Percentiles rank a stretch among this genome's conserved stretches.
phyloP scores from a whole-genome alignment of 2,797 vertebrate genomes.

The Falco rusticolus region DNA sequence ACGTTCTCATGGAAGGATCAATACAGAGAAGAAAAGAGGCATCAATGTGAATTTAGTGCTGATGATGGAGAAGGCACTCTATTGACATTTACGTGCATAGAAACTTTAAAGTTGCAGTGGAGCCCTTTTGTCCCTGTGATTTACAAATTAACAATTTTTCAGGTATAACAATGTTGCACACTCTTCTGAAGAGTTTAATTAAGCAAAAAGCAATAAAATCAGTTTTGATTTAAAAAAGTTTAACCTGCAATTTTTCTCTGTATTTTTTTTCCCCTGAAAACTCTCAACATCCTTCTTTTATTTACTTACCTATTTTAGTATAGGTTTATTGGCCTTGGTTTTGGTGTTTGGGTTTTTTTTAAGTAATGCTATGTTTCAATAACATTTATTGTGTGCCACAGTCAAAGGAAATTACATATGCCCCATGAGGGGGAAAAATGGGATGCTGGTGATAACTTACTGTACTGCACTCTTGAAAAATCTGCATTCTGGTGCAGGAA shows the following conservation, averaged over 20 bases:
- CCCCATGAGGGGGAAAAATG: background rate
- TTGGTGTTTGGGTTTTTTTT: background rate
- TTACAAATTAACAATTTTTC: slow-evolving; percentile 83
- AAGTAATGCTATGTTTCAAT: slow-evolving; percentile 23
- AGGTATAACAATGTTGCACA: slow-evolving; percentile 73
- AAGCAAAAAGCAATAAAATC: slow-evolving; percentile 76
- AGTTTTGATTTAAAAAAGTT: slow-evolving; percentile 61
- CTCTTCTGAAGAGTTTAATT: slow-evolving; percentile 78
- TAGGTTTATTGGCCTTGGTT: background rate
- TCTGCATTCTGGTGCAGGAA: slow-evolving; percentile 18
- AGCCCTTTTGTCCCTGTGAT: slow-evolving; percentile 91
- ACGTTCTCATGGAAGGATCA: slow-evolving; percentile 99
- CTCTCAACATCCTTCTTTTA: slow-evolving; percentile 3
- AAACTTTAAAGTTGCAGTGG: slow-evolving; percentile 85
- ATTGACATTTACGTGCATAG: slow-evolving; percentile 91
- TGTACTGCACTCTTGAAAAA: slow-evolving; percentile 31
- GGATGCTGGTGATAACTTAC: background rate
- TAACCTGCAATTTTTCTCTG: slow-evolving; percentile 39
- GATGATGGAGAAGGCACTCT: slow-evolving; percentile 97
- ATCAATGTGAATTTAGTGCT: slow-evolving; percentile 99
- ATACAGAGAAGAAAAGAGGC: slow-evolving; percentile 99
- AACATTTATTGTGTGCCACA: slow-evolving; percentile 15
- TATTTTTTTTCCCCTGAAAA: background rate
- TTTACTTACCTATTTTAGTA: slow-evolving; percentile 6
- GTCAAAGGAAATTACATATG: slow-evolving; percentile 23